These are phyloP conservation scores for Macrostomum cliftonense DNA, from an alignment of 2,888 invertebrate species.

Conservation along the genomic window DNA sequence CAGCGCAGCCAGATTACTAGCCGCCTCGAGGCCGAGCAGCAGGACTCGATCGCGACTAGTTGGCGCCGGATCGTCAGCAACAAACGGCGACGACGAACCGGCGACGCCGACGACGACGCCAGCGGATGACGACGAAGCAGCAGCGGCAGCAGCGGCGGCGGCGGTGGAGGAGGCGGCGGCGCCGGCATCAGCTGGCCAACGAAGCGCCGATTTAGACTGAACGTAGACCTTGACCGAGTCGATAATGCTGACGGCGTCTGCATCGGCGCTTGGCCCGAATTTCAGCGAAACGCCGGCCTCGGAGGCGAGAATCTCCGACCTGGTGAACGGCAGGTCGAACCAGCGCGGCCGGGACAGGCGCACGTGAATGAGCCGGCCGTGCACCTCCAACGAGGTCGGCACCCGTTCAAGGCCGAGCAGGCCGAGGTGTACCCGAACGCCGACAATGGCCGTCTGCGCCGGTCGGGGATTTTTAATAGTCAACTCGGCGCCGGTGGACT, in stretches of 20 bases:
- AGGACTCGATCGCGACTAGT: not conserved
- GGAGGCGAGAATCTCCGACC: constrained; percentile 74
- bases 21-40: not conserved
- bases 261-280: constrained; percentile 40
- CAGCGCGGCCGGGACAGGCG: constrained; percentile 47
- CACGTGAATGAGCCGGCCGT: constrained; percentile 26
- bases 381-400: constrained; percentile 44
- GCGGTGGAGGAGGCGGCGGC: constrained; percentile 12
- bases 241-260: constrained; percentile 66
- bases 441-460: constrained; percentile 41
- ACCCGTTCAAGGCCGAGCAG: constrained; percentile 58
- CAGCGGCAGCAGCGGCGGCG: constrained; percentile 7
- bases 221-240: constrained; percentile 85
- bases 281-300: constrained; percentile 39
- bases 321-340: constrained; percentile 81
- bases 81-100: too few species aligned
- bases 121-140: too few species aligned
- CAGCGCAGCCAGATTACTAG: too few species aligned
- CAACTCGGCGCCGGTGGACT: constrained; percentile 22
- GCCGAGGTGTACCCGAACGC: constrained; percentile 65
- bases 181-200: constrained; percentile 80
- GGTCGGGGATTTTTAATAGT: too few species aligned
- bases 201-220: constrained; percentile 79
- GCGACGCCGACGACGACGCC: not conserved
- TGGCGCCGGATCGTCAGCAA: not conserved